Percentiles rank a stretch among this genome's conserved stretches.
Evolutionary conservation across 2,113 vertebrate genomes (phyloP).

Genomic region (Gymnobelideus leadbeateri): DNA sequence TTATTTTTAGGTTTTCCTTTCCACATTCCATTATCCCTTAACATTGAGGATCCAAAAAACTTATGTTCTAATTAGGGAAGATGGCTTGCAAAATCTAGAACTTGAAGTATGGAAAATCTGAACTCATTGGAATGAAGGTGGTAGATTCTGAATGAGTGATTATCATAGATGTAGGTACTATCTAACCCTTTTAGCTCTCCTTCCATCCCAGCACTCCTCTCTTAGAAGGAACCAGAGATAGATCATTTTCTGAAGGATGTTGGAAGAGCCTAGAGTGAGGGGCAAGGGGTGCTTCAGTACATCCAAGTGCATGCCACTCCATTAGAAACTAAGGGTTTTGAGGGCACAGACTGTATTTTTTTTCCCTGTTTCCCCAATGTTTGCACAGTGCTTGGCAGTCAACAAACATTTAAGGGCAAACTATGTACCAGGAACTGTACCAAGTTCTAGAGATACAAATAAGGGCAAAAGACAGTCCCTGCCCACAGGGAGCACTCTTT

Average conservation of each 20-base stretch:
- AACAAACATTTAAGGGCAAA: not conserved
- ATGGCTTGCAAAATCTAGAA: not conserved
- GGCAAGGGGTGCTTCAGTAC: not conserved
- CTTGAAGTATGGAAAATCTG: not conserved
- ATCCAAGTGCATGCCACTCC: not conserved
- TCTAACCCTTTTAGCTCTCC: not conserved
- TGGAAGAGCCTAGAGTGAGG: not conserved
- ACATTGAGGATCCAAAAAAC: not conserved
- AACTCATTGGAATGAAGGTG: not conserved
- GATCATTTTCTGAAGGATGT: not conserved
- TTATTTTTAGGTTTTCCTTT: not conserved
- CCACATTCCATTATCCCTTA: not conserved
- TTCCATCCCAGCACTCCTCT: not conserved
- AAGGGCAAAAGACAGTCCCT: not conserved
- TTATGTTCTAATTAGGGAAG: not conserved
- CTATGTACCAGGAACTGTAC: not conserved
- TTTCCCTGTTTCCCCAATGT: not conserved
- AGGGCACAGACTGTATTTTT: not conserved
- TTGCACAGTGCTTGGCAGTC: not conserved
- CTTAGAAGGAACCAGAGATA: not conserved
- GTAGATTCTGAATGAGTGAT: not conserved
- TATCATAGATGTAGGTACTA: not conserved
- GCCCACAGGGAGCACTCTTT: too few species aligned
- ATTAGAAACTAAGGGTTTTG: not conserved
- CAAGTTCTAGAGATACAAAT: not conserved